A percentile compares a stretch with the other conserved stretches of the same genome.
Evolutionary conservation across 2,888 invertebrate genomes (phyloP).

Genomic region (Aleiodes testaceus): DNA sequence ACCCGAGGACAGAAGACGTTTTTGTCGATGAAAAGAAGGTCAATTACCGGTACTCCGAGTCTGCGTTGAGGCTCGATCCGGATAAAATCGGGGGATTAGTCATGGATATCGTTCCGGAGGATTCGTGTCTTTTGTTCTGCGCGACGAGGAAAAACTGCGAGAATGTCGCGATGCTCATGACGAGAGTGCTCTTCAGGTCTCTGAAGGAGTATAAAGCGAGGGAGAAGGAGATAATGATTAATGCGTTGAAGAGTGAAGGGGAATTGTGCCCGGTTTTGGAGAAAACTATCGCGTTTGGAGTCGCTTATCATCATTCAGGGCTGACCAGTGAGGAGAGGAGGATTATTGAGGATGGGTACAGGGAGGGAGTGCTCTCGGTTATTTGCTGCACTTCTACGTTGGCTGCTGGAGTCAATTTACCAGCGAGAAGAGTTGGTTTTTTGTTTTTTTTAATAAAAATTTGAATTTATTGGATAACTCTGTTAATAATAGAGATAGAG

Average conservation of each 20-base stretch:
- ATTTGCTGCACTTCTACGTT: conserved; percentile 96
- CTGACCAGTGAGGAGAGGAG: conserved; percentile 90
- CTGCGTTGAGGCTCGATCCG: conserved; percentile 80
- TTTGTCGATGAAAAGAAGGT: conserved; percentile 74
- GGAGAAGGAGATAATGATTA: conserved; percentile 78
- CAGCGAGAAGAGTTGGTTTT: conserved; percentile 84
- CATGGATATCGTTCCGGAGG: conserved; percentile 84
- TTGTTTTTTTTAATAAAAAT: neutral
- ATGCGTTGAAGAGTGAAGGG: conserved; percentile 79
- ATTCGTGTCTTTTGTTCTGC: conserved; percentile 93
- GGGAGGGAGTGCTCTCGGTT: conserved; percentile 87
- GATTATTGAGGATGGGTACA: conserved; percentile 88
- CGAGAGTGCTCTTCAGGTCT: conserved; percentile 77
- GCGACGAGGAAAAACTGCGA: conserved; percentile 94
- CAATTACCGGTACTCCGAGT: conserved; percentile 79
- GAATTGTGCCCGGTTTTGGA: conserved; percentile 80
- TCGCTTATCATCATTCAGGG: conserved; percentile 96
- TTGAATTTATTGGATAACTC: neutral
- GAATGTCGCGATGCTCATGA: conserved; percentile 87
- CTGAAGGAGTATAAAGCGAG: conserved; percentile 75
- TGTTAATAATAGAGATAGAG: no score
- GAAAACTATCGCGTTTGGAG: conserved; percentile 83
- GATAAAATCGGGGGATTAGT: conserved; percentile 87
- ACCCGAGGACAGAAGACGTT: conserved; percentile 75
- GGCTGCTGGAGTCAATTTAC: conserved; percentile 98